A percentile compares a stretch with the other conserved stretches of the same genome.
Evolutionary conservation across 2,888 invertebrate genomes (phyloP).

Genomic region (Ornithoptera priamus): DNA sequence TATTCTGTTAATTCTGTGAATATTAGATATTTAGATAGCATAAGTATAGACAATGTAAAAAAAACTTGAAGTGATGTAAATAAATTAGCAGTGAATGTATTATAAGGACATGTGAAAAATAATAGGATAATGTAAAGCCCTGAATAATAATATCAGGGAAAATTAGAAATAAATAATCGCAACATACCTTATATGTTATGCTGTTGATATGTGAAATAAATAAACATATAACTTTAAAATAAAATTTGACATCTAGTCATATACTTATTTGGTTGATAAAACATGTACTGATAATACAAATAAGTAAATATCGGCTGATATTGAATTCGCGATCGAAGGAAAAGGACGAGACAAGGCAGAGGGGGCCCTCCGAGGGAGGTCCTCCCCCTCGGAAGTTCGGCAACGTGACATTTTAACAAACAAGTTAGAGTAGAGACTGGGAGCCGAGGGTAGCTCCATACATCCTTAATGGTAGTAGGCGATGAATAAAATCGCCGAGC

Average conservation of each 20-base stretch:
- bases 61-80: too few relatives aligned
- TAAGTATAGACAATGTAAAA: too few relatives aligned
- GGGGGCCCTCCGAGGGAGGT: slow-evolving; percentile 36
- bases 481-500: slow-evolving; percentile 57
- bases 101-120: too few relatives aligned
- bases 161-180: too few relatives aligned
- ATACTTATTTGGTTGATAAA: neutral
- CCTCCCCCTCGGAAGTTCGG: slow-evolving; percentile 44
- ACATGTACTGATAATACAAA: slow-evolving; percentile 10
- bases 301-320: slow-evolving; percentile 35
- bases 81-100: too few relatives aligned
- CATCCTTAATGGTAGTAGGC: slow-evolving; percentile 53
- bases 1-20: too few relatives aligned
- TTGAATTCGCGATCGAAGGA: slow-evolving; percentile 36
- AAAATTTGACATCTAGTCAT: neutral
- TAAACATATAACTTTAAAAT: too few relatives aligned
- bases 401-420: slow-evolving; percentile 73
- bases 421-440: slow-evolving; percentile 55
- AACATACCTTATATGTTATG: too few relatives aligned
- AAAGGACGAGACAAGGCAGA: slow-evolving; percentile 33
- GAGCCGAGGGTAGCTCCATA: slow-evolving; percentile 51
- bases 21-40: too few relatives aligned
- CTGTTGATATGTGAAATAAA: too few relatives aligned
- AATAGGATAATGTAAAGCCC: too few relatives aligned
- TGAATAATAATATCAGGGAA: too few relatives aligned